phyloP scores from a whole-genome alignment of 2,888 invertebrate species.

The Tortricodes alternella region DNA sequence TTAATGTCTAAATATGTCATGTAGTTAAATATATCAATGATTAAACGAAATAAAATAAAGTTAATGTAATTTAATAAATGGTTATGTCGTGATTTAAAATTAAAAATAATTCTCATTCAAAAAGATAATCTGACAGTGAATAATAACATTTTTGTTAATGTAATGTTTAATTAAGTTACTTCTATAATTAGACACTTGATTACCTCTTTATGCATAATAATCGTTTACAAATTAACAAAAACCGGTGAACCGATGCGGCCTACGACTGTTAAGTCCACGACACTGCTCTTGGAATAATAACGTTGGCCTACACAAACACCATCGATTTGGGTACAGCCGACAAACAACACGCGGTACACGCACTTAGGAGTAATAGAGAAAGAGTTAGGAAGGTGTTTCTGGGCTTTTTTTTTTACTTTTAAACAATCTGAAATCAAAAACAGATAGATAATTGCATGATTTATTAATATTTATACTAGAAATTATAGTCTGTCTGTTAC shows the following conservation, averaged over 20 bases:
- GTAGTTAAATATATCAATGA: too few species aligned
- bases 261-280: constrained; percentile 4
- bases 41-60: too few species aligned
- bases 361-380: constrained; percentile 53
- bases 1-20: too few species aligned
- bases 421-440: too few species aligned
- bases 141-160: too few species aligned
- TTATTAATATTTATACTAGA: not conserved
- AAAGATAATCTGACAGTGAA: too few species aligned
- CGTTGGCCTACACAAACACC: constrained; percentile 51
- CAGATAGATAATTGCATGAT: not conserved
- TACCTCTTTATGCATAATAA: not conserved
- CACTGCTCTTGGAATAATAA: constrained; percentile 44
- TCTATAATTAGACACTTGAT: not conserved
- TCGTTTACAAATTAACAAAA: constrained; percentile 1
- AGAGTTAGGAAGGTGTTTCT: constrained; percentile 27
- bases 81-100: too few species aligned
- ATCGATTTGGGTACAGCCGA: constrained; percentile 52
- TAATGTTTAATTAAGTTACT: too few species aligned
- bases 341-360: constrained; percentile 58
- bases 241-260: not conserved
- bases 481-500: too few species aligned
- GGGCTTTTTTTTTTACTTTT: too few species aligned
- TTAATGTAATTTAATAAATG: too few species aligned
- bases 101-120: too few species aligned